Conservation (phyloP, 1,140 invertebrate species). For the Drosophila neocordata region DNA sequence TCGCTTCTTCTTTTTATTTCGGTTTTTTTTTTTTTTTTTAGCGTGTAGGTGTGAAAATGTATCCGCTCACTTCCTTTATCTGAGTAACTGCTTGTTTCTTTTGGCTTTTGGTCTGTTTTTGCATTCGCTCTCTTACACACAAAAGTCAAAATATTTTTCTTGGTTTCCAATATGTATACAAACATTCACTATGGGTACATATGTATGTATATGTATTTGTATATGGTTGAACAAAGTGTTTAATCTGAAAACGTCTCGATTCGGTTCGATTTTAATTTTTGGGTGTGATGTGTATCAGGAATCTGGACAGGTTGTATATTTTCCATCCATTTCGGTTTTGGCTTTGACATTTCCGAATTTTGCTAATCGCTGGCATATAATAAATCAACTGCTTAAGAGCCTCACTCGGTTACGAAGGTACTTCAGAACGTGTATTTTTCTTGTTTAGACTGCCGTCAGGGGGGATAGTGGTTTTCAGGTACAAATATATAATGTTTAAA, state of each 20-base stretch:
- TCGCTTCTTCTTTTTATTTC: neutral
- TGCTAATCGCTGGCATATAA: conserved; percentile 42
- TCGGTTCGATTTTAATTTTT: conserved; percentile 26
- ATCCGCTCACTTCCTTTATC: conserved; percentile 56
- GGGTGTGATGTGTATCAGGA: conserved; percentile 35
- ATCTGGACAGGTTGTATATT: conserved; percentile 57
- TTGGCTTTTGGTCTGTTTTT: conserved; percentile 44
- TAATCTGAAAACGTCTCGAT: conserved; percentile 56
- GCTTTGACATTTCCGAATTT: conserved; percentile 55
- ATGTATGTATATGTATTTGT: too few relatives aligned
- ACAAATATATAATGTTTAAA: too few relatives aligned
- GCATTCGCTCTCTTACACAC: conserved; percentile 42
- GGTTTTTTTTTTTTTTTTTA: conserved; percentile 48
- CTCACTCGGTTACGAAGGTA: conserved; percentile 20
- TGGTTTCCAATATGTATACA: conserved; percentile 10
- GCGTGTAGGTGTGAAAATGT: conserved; percentile 60
- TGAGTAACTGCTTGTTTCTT: conserved; percentile 13
- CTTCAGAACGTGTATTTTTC: conserved; percentile 40
- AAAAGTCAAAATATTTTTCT: conserved; percentile 58
- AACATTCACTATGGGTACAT: conserved; percentile 8
- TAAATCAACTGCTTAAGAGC: conserved; percentile 49
- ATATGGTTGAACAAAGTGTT: conserved; percentile 21
- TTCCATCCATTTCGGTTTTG: conserved; percentile 8
- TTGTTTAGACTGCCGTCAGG: conserved; percentile 39
- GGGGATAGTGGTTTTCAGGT: neutral